Percentiles rank a stretch among this genome's conserved stretches.
phyloP scores from a whole-genome alignment of 2,888 invertebrate genomes.

The Drosophila paramelanica region DNA sequence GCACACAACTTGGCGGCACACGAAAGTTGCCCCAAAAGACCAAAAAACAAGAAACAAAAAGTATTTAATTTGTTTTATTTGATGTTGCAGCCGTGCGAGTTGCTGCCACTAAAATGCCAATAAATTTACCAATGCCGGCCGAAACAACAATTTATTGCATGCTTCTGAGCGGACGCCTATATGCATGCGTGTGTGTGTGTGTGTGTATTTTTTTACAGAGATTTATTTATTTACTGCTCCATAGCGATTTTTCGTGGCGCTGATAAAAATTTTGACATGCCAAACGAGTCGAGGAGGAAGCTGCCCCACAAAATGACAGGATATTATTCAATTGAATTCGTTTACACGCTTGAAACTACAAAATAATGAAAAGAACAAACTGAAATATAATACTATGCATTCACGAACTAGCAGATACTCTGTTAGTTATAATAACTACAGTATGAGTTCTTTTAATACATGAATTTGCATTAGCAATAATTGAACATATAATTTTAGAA shows the following conservation, averaged over 20 bases:
- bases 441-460: no score
- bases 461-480: no score
- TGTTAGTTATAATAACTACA: background rate
- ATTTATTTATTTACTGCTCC: conserved; percentile 73
- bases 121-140: conserved; percentile 67
- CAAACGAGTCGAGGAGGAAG: conserved; percentile 47
- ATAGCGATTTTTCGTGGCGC: conserved; percentile 61
- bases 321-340: conserved; percentile 83
- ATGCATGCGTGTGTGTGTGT: background rate
- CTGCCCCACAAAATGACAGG: conserved; percentile 78
- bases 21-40: conserved; percentile 29
- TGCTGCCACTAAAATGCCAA: conserved; percentile 78
- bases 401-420: conserved; percentile 27
- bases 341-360: conserved; percentile 79
- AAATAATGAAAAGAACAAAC: conserved; percentile 57
- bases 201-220: conserved; percentile 33
- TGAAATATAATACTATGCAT: conserved; percentile 9
- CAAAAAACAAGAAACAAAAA: conserved; percentile 40
- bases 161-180: conserved; percentile 42
- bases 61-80: conserved; percentile 74
- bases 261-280: conserved; percentile 77
- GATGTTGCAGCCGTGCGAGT: conserved; percentile 35
- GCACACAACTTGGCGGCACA: conserved; percentile 10
- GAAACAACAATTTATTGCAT: conserved; percentile 73
- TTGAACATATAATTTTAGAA: no score